These are phyloP conservation scores for Octomys mimax DNA, from an alignment of 2,797 vertebrate genomes.

Conservation along the genomic window DNA sequence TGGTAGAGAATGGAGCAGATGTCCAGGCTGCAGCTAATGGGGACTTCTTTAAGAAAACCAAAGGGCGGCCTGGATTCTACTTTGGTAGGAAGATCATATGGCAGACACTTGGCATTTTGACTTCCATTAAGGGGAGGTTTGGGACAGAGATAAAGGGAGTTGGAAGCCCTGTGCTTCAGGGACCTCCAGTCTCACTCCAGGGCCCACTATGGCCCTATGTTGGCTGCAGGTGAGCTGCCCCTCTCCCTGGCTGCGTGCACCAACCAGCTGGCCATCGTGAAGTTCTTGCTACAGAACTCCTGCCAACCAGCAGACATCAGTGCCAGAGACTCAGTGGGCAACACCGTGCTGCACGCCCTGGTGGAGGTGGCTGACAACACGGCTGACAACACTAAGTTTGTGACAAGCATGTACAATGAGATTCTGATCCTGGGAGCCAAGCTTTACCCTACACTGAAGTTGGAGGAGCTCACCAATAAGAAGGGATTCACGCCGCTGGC, in stretches of 20 bases:
- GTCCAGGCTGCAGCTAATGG: conserved; percentile 95
- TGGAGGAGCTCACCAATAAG: conserved; percentile 94
- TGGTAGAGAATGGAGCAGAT: conserved; percentile 94
- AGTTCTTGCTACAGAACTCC: conserved; percentile 94
- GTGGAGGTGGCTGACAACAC: conserved; percentile 95
- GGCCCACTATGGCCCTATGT: neutral
- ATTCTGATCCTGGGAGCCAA: conserved; percentile 92
- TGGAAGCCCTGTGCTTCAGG: neutral
- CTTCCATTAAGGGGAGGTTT: neutral
- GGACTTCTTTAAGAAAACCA: conserved; percentile 95
- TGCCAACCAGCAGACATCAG: conserved; percentile 89
- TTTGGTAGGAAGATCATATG: conserved; percentile 92
- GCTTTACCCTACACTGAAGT: conserved; percentile 89
- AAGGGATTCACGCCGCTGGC: conserved; percentile 94
- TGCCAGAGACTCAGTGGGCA: conserved; percentile 93
- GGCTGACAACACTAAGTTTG: conserved; percentile 94
- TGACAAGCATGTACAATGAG: conserved; percentile 95
- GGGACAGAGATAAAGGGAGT: neutral
- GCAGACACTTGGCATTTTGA: neutral
- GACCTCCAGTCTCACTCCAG: neutral
- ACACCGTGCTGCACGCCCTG: conserved; percentile 96
- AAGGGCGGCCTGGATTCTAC: conserved; percentile 94
- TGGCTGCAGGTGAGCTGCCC: conserved; percentile 93
- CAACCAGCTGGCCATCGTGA: conserved; percentile 95
- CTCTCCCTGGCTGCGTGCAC: conserved; percentile 97